These are phyloP conservation scores for Falco rusticolus DNA, from an alignment of 2,797 vertebrate species.

Conservation along the genomic window DNA sequence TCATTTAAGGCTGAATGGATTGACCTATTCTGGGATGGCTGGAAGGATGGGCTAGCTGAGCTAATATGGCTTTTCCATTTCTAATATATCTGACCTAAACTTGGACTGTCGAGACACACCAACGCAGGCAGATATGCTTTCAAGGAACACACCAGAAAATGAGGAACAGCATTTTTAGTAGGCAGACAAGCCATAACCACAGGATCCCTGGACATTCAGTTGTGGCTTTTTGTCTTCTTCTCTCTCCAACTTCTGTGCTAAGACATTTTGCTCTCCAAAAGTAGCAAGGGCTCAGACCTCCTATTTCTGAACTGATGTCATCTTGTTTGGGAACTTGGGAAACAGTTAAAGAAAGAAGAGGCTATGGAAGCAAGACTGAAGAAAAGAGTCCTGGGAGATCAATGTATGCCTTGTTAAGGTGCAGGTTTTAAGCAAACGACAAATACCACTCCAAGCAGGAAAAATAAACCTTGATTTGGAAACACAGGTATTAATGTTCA, in stretches of 20 bases:
- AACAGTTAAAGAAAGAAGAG: background rate
- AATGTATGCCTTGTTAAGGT: background rate
- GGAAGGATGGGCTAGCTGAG: conserved; percentile 11
- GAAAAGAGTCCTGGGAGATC: background rate
- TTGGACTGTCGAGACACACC: background rate
- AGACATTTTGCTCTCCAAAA: conserved; percentile 43
- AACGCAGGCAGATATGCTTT: conserved; percentile 16
- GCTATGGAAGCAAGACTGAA: background rate
- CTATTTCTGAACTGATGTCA: conserved; percentile 7
- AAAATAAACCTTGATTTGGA: conserved; percentile 1
- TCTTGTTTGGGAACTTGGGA: background rate
- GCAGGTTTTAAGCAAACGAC: background rate
- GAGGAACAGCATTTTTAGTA: conserved; percentile 36
- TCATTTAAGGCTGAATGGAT: background rate
- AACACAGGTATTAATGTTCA: background rate
- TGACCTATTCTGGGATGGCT: background rate
- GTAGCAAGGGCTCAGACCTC: background rate
- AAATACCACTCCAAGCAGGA: background rate
- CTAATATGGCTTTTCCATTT: conserved; percentile 50
- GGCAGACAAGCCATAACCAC: conserved; percentile 52
- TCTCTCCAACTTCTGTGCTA: conserved; percentile 45
- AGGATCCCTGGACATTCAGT: conserved; percentile 50
- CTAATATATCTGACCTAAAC: conserved; percentile 12
- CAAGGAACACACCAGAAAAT: conserved; percentile 60
- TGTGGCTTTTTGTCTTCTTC: conserved; percentile 62